Evolutionary conservation across 2,888 invertebrate species (phyloP).

Genomic region (Ennomos fuscantarius): DNA sequence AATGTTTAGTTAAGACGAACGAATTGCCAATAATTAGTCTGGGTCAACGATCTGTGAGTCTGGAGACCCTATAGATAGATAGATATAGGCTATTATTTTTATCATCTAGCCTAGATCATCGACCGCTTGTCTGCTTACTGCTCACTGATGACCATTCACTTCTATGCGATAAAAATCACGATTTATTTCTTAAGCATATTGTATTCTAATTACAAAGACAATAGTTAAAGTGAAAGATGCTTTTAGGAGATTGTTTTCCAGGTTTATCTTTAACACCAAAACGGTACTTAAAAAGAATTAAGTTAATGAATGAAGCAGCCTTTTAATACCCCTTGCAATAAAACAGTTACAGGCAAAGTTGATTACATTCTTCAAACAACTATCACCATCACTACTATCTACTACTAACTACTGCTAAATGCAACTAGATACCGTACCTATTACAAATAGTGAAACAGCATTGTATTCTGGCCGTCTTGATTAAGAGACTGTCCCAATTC

Average conservation of each 20-base stretch:
- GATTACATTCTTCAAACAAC: no score
- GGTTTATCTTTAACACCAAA: background rate
- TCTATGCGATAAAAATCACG: conserved; percentile 20
- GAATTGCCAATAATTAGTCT: conserved; percentile 39
- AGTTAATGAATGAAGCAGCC: no score
- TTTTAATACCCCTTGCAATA: no score
- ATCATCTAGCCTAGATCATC: conserved; percentile 49
- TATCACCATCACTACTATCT: no score
- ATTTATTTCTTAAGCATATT: conserved; percentile 23
- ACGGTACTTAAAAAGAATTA: no score
- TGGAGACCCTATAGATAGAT: conserved; percentile 12
- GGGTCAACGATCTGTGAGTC: conserved; percentile 10
- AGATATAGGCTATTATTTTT: conserved; percentile 22
- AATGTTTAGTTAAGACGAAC: no score
- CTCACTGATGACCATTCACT: conserved; percentile 35
- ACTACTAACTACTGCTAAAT: no score
- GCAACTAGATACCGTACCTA: no score
- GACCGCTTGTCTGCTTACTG: conserved; percentile 32
- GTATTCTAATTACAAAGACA: conserved; percentile 28
- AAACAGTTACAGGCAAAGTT: no score
- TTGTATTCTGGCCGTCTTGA: no score
- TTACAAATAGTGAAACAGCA: no score
- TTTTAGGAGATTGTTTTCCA: conserved; percentile 6
- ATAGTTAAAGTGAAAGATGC: conserved; percentile 9
- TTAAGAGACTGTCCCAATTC: no score